These are phyloP conservation scores for Mesochorus sp. DNA, from an alignment of 2,888 invertebrate genomes.

Conservation along the genomic window DNA sequence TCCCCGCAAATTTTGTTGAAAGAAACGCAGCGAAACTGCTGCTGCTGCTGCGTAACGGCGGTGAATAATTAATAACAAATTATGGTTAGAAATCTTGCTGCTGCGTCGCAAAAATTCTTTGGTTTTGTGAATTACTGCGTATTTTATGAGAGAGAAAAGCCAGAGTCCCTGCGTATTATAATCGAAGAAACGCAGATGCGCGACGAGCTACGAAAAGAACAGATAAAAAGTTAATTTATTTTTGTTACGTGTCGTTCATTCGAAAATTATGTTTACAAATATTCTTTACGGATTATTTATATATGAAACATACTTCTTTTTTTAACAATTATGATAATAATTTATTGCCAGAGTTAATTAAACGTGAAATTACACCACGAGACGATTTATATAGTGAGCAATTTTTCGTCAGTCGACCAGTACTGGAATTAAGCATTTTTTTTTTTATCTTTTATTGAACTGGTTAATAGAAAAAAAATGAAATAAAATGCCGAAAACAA, in stretches of 20 bases:
- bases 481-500: neutral
- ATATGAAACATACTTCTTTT: neutral
- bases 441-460: constrained; percentile 18
- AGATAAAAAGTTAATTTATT: neutral
- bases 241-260: neutral
- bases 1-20: neutral
- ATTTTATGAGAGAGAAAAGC: neutral
- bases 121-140: neutral
- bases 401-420: neutral
- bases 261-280: neutral
- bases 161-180: no score
- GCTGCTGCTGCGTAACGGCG: neutral
- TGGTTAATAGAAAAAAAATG: neutral
- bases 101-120: constrained; percentile 19
- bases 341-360: no score
- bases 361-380: neutral
- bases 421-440: neutral
- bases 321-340: neutral
- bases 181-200: neutral
- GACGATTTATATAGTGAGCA: constrained; percentile 2
- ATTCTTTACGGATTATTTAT: no score
- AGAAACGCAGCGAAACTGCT: neutral
- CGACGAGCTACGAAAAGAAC: neutral
- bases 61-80: constrained; percentile 47
- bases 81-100: neutral